A percentile compares a stretch with the other conserved stretches of the same genome.
These are phyloP conservation scores for Scaptomyza parva DNA, from an alignment of 2,888 invertebrate species.

Conservation along the genomic window DNA sequence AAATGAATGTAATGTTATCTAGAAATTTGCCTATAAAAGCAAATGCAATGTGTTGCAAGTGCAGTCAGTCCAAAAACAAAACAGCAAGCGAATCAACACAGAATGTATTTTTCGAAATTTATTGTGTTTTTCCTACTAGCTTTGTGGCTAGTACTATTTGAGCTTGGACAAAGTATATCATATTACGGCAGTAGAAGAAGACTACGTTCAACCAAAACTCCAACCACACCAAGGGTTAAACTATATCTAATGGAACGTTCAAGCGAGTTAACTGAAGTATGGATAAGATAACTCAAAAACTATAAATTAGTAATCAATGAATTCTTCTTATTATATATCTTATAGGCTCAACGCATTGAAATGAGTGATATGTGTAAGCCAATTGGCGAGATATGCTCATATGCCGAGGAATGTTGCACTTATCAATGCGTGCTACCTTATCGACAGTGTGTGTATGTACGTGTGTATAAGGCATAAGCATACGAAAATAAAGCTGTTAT, in stretches of 20 bases:
- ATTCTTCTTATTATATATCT: not conserved
- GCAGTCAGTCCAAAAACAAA: too few relatives aligned
- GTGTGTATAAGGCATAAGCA: too few relatives aligned
- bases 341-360: not conserved
- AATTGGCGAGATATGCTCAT: not conserved
- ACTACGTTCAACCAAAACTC: not conserved
- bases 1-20: too few relatives aligned
- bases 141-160: too few relatives aligned
- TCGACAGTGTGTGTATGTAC: not conserved
- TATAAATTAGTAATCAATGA: not conserved
- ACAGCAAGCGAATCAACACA: too few relatives aligned
- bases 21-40: too few relatives aligned
- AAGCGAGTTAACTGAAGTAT: not conserved
- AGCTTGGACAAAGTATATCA: too few relatives aligned
- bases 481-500: too few relatives aligned
- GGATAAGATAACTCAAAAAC: not conserved
- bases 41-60: too few relatives aligned
- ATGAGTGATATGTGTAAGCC: not conserved
- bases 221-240: not conserved
- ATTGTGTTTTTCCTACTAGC: too few relatives aligned
- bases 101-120: too few relatives aligned
- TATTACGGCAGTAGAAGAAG: too few relatives aligned
- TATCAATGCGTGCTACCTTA: not conserved
- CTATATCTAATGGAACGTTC: not conserved
- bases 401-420: constrained; percentile 19